These are phyloP conservation scores for Ormyrus pomaceus DNA, from an alignment of 2,888 invertebrate genomes.

Conservation along the genomic window DNA sequence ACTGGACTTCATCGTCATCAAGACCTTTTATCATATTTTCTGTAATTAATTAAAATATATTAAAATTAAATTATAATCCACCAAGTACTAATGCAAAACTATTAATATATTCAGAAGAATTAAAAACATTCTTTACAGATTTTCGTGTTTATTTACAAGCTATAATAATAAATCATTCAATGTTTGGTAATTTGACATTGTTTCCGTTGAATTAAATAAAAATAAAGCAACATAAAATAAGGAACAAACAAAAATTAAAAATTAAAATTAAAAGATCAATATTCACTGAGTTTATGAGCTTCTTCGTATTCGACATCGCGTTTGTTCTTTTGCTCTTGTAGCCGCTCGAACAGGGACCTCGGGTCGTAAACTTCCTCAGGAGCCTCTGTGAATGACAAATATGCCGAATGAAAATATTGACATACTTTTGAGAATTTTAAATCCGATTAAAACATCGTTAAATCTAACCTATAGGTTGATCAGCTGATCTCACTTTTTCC, in stretches of 20 bases:
- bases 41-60: conserved; percentile 70
- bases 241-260: neutral
- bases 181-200: neutral
- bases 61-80: conserved; percentile 8
- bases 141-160: neutral
- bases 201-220: neutral
- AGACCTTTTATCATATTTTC: conserved; percentile 92
- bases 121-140: neutral
- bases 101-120: neutral
- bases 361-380: conserved; percentile 91
- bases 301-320: conserved; percentile 97
- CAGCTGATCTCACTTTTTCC: conserved; percentile 94
- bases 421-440: conserved; percentile 17
- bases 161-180: neutral
- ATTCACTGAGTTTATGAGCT: conserved; percentile 94
- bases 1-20: conserved; percentile 97
- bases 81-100: neutral
- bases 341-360: conserved; percentile 91
- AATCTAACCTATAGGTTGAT: conserved; percentile 89
- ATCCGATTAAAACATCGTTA: conserved; percentile 15
- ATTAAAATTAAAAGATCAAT: conserved; percentile 32
- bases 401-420: conserved; percentile 1
- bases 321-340: conserved; percentile 94
- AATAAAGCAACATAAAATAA: conserved; percentile 23
- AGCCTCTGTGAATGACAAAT: conserved; percentile 80